Evolutionary conservation across 2,113 vertebrate genomes (phyloP).

Genomic region (Cebidichthys violaceus): DNA sequence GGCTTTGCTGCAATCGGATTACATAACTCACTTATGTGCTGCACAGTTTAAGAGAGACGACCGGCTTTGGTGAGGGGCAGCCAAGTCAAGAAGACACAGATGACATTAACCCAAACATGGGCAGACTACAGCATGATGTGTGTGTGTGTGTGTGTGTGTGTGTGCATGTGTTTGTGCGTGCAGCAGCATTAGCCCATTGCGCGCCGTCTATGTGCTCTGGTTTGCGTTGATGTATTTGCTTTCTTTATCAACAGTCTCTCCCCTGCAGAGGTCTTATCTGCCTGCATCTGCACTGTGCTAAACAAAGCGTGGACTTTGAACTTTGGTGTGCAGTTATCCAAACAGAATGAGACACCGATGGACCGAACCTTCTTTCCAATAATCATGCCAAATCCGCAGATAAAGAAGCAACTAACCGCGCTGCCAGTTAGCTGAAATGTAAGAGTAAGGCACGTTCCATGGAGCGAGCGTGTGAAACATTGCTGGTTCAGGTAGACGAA

Average conservation of each 20-base stretch:
- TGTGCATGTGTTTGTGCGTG: slow-evolving; percentile 2
- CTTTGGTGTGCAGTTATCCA: slow-evolving; percentile 36
- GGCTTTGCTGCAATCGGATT: slow-evolving; percentile 48
- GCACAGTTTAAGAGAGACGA: slow-evolving; percentile 2
- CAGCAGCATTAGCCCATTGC: background rate
- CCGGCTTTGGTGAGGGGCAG: background rate
- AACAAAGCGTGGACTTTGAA: slow-evolving; percentile 65
- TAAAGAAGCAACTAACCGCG: slow-evolving; percentile 24
- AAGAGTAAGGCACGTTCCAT: slow-evolving; percentile 25
- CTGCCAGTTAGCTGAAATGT: slow-evolving; percentile 23
- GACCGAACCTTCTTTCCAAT: slow-evolving; percentile 61
- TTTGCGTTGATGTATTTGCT: slow-evolving; percentile 36
- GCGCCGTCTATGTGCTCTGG: background rate
- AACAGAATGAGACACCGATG: slow-evolving; percentile 10
- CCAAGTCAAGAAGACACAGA: slow-evolving; percentile 20
- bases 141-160: slow-evolving; percentile 2
- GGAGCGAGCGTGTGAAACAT: slow-evolving; percentile 5
- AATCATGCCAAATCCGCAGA: slow-evolving; percentile 51
- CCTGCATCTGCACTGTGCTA: slow-evolving; percentile 43
- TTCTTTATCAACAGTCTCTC: slow-evolving; percentile 41
- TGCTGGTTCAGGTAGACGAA: slow-evolving; percentile 9
- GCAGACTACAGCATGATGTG: slow-evolving; percentile 5
- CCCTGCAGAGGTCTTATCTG: slow-evolving; percentile 55
- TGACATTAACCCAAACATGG: slow-evolving; percentile 50
- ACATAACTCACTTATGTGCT: slow-evolving; percentile 54